A percentile compares a stretch with the other conserved stretches of the same genome.
Evolutionary conservation across 2,113 vertebrate genomes (phyloP).

Genomic region (Lagenorhynchus albirostris): DNA sequence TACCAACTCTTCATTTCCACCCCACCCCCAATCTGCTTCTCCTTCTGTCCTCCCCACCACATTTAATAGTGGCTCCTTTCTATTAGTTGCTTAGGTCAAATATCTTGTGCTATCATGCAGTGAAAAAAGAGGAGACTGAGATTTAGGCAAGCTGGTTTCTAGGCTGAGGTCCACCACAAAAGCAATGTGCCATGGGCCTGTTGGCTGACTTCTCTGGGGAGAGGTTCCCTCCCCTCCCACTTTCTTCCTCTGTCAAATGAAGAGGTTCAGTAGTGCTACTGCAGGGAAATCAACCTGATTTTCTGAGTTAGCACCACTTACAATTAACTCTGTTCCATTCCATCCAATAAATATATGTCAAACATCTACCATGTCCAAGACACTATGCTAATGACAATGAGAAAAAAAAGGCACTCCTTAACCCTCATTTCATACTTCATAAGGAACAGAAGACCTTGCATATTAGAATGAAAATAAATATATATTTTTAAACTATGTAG

Average conservation of each 20-base stretch:
- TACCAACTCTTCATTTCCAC: neutral
- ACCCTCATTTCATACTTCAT: neutral
- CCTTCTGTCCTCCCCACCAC: neutral
- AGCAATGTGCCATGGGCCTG: neutral
- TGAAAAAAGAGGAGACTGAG: neutral
- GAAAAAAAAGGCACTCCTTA: neutral
- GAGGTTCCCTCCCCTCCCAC: neutral
- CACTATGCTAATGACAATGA: neutral
- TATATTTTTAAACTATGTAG: neutral
- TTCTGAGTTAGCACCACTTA: neutral
- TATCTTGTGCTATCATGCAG: neutral
- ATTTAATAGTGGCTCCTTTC: neutral
- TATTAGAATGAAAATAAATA: neutral
- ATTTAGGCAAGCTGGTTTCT: neutral
- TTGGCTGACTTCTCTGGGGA: neutral
- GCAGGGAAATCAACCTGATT: neutral
- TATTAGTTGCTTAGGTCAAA: neutral
- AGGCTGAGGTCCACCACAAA: neutral
- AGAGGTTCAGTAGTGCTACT: neutral
- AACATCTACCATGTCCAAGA: neutral
- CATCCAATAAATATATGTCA: neutral
- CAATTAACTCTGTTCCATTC: neutral
- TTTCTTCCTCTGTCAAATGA: neutral
- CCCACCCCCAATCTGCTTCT: neutral
- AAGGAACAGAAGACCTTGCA: neutral